Base-by-base conservation (phyloP, 2,113 vertebrate genomes). In the Onychostoma macrolepis region DNA sequence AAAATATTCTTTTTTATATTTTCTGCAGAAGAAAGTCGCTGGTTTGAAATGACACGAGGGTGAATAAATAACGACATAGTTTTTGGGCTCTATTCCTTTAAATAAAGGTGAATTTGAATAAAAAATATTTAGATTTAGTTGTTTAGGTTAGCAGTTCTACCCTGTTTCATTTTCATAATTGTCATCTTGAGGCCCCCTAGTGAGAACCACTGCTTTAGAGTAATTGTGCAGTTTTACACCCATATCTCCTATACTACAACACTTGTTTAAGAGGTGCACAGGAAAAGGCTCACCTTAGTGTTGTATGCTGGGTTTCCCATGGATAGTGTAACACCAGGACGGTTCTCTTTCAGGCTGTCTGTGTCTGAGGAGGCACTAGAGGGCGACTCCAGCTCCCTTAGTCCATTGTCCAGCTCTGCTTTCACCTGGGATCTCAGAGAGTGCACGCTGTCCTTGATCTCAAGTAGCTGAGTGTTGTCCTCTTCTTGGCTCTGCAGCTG, bases 371-470 rank as follows among this genome's bases (percentile, higher is more conserved):
- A 69, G 90, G 88, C 38, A 15, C 86, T 75, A 91, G 88, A 78
- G 90, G 91, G 43, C 91, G 90, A 82, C 78, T 88, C 65, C 93
- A 88, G 79, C 91, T 93, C 89, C 85, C 89, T 79, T 17, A 95
- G 92, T 30, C 91, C 92, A 0, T 1, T 91, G 88, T 91, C 91
- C 2, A 96, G 92, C 90, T 95, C 94, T 48, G 92, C 93, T 92
- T 94, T 95, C 21, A 95, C 92, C 69, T 96, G 95, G 45, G 89
- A 91, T 82, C 95, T 95, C 30, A 96, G 93, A 0, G 88, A 74
- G 0, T 69, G 90, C 85, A 94, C 94, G 7, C 95, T 90, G 0
- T 92, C 91, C 79, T 92, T 92, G 28, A 93, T 93, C 85, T 96
- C 95, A 71, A 79, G 90, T 8, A 94, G 95, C 72, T 89, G 92